These are phyloP conservation scores for Brotula barbata DNA, from an alignment of 2,797 vertebrate genomes.

Conservation along the genomic window DNA sequence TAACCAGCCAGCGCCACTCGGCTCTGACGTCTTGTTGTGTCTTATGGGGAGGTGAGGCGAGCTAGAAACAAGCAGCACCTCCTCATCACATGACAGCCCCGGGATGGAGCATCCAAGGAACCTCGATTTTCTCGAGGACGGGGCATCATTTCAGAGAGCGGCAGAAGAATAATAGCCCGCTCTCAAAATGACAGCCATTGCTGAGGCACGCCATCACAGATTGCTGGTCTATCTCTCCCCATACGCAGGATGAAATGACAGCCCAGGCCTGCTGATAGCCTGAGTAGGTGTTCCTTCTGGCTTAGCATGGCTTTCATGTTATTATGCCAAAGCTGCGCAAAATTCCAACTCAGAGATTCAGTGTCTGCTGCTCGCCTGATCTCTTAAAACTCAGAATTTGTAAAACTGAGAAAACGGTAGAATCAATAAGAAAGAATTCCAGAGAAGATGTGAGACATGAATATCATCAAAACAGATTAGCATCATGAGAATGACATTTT, in stretches of 20 bases:
- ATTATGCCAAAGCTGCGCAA: constrained; percentile 63
- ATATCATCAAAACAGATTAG: neutral
- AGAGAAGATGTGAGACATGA: constrained; percentile 34
- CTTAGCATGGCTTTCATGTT: constrained; percentile 72
- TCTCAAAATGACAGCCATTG: constrained; percentile 73
- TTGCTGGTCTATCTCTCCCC: constrained; percentile 72
- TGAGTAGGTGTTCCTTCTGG: constrained; percentile 68
- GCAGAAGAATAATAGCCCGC: constrained; percentile 69
- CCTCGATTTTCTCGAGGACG: constrained; percentile 66
- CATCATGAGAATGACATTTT: too few species aligned
- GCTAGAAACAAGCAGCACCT: constrained; percentile 64
- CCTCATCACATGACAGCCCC: constrained; percentile 66
- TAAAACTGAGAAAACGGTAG: constrained; percentile 51
- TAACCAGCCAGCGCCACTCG: constrained; percentile 61
- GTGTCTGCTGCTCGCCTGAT: constrained; percentile 60
- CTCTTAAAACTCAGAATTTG: constrained; percentile 55
- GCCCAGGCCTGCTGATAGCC: constrained; percentile 63
- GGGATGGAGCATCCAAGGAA: constrained; percentile 62
- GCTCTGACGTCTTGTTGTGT: constrained; percentile 71
- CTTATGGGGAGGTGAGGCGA: constrained; percentile 66
- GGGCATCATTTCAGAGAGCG: constrained; percentile 74
- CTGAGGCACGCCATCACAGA: constrained; percentile 69
- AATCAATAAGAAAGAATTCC: constrained; percentile 12
- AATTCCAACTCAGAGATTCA: constrained; percentile 58
- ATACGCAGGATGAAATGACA: constrained; percentile 68